These are phyloP conservation scores for Drosophila pseudoananassae DNA, from an alignment of 1,140 invertebrate genomes.

Conservation along the genomic window DNA sequence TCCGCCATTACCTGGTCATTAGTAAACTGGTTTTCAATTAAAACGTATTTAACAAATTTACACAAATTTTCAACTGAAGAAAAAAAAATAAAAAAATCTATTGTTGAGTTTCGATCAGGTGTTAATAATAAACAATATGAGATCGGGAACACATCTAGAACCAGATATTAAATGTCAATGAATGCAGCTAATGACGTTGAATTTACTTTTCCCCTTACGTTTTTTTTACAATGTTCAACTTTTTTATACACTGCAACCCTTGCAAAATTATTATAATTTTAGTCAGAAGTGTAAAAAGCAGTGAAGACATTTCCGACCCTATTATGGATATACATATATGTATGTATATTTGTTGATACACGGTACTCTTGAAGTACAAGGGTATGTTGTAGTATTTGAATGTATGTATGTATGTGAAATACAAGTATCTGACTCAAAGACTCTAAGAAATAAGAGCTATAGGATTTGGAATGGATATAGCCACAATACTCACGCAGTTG, in stretches of 20 bases:
- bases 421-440: too few relatives aligned
- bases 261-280: not conserved
- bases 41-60: slow-evolving; percentile 57
- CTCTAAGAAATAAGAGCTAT: too few relatives aligned
- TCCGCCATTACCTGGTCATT: slow-evolving; percentile 8
- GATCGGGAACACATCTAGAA: not conserved
- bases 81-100: slow-evolving; percentile 15
- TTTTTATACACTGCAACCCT: slow-evolving; percentile 5
- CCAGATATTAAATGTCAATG: slow-evolving; percentile 35
- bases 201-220: slow-evolving; percentile 9
- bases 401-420: too few relatives aligned
- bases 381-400: too few relatives aligned
- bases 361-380: too few relatives aligned
- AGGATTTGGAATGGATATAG: too few relatives aligned
- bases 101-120: slow-evolving; percentile 68
- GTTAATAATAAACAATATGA: slow-evolving; percentile 48
- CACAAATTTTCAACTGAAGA: slow-evolving; percentile 1
- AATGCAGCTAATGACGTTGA: slow-evolving; percentile 75
- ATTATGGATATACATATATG: too few relatives aligned
- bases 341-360: too few relatives aligned
- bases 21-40: slow-evolving; percentile 77
- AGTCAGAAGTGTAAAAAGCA: too few relatives aligned
- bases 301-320: too few relatives aligned
- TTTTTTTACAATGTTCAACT: slow-evolving; percentile 26
- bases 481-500: too few relatives aligned